phyloP scores from a whole-genome alignment of 2,888 invertebrate genomes.

The Nomada fucata region DNA sequence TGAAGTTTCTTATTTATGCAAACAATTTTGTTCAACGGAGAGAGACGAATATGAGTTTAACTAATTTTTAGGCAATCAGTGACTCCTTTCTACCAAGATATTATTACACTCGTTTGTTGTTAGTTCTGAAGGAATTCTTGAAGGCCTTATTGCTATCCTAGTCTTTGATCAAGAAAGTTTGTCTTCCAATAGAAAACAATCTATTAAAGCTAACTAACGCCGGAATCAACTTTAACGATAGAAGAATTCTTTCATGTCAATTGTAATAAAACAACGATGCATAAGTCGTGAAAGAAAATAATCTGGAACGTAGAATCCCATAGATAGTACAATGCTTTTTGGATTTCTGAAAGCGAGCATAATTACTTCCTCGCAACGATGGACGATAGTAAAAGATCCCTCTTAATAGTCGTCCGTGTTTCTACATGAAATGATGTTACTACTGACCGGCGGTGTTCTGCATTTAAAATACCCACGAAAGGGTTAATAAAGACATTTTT shows the following conservation, averaged over 20 bases:
- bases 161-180: too few relatives aligned
- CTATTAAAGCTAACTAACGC: too few relatives aligned
- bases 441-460: slow-evolving; percentile 29
- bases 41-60: too few relatives aligned
- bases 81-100: too few relatives aligned
- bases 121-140: too few relatives aligned
- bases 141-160: too few relatives aligned
- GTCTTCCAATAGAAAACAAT: too few relatives aligned
- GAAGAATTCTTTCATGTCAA: background rate
- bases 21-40: too few relatives aligned
- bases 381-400: slow-evolving; percentile 28
- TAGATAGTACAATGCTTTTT: background rate
- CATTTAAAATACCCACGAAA: slow-evolving; percentile 36
- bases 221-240: background rate
- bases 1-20: too few relatives aligned
- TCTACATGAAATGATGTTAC: slow-evolving; percentile 33
- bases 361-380: slow-evolving; percentile 30
- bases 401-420: slow-evolving; percentile 22
- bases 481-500: slow-evolving; percentile 53
- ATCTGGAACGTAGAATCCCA: background rate
- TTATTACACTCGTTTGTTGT: too few relatives aligned
- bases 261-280: background rate
- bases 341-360: slow-evolving; percentile 18
- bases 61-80: too few relatives aligned
- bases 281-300: too few relatives aligned